These are phyloP conservation scores for Fulmarus glacialis DNA, from an alignment of 2,113 vertebrate species.

Conservation along the genomic window DNA sequence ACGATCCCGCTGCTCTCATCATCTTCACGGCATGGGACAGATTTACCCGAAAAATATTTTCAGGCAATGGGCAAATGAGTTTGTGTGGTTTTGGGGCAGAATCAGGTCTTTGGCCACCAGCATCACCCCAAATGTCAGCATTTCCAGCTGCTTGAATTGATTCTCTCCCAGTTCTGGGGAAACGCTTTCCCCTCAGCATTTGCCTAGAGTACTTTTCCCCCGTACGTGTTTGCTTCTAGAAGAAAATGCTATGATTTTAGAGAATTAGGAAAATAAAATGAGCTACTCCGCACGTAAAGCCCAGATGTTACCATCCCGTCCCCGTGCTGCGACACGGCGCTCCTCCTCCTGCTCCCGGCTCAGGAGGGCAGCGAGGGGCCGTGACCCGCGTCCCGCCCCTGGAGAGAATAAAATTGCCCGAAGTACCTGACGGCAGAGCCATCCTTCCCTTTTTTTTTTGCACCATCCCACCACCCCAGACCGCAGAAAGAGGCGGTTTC, in stretches of 20 bases:
- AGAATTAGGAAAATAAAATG: not conserved
- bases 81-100: not conserved
- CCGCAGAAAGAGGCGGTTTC: fast-evolving
- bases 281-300: fast-evolving
- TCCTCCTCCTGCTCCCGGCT: no score
- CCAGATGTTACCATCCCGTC: not conserved
- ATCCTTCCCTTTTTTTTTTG: not conserved
- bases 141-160: not conserved
- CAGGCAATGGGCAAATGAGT: not conserved
- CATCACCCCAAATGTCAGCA: not conserved
- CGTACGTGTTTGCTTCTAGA: not conserved
- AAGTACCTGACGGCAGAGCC: fast-evolving
- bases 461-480: fast-evolving
- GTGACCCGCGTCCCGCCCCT: fast-evolving
- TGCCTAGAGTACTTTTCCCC: not conserved
- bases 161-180: not conserved
- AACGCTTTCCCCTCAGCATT: not conserved
- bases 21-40: not conserved
- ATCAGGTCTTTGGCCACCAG: not conserved
- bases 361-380: fast-evolving
- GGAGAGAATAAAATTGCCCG: not conserved
- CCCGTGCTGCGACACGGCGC: fast-evolving
- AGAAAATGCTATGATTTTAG: not conserved
- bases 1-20: fast-evolving
- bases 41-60: not conserved